These are phyloP conservation scores for Mizuhopecten yessoensis DNA, from an alignment of 1,140 invertebrate genomes.

Conservation along the genomic window DNA sequence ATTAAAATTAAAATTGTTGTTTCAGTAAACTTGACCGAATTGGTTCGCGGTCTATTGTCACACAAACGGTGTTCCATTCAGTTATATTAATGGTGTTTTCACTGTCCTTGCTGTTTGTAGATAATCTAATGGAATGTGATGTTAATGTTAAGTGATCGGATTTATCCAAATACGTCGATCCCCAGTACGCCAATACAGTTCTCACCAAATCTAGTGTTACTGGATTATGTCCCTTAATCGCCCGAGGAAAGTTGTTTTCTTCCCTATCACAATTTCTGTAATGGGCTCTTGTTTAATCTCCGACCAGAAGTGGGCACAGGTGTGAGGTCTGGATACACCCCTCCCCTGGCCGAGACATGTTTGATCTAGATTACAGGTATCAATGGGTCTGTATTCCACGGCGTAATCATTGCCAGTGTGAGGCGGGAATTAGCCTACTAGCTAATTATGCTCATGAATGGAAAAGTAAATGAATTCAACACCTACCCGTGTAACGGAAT, in stretches of 20 bases:
- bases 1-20: conserved; percentile 5
- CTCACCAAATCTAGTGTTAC: neutral
- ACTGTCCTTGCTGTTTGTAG: neutral
- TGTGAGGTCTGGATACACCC: conserved; percentile 31
- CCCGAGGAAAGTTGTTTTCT: neutral
- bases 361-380: conserved; percentile 39
- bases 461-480: conserved; percentile 28
- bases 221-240: conserved; percentile 18
- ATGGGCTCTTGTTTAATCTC: neutral
- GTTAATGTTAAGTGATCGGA: neutral
- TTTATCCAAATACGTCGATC: neutral
- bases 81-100: neutral
- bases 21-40: too few relatives aligned
- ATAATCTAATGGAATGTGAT: conserved; percentile 19
- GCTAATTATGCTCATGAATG: conserved; percentile 4
- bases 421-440: conserved; percentile 5
- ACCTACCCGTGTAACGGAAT: neutral
- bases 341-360: neutral
- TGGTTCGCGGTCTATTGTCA: neutral
- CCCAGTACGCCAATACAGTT: neutral
- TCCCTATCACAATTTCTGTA: neutral
- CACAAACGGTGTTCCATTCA: neutral
- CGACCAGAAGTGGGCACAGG: neutral
- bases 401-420: neutral
- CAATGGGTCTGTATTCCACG: neutral